Evolutionary conservation across 2,888 invertebrate genomes (phyloP).

Genomic region (Dolomedes plantarius): DNA sequence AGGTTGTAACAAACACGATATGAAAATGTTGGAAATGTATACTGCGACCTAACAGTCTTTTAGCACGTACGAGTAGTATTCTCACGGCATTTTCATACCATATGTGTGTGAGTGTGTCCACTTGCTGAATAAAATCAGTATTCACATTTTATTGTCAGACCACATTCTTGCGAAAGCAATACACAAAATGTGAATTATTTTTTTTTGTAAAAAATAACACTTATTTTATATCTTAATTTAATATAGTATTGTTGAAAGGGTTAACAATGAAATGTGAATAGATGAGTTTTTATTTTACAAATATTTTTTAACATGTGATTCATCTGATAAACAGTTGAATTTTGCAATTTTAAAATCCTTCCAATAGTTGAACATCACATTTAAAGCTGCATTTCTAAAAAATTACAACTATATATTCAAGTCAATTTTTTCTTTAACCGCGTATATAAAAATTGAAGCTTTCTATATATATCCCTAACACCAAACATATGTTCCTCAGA

Average conservation of each 20-base stretch:
- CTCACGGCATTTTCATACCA: not conserved
- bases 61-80: too few relatives aligned
- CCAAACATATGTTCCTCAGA: too few relatives aligned
- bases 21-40: not conserved
- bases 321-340: not conserved
- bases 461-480: too few relatives aligned
- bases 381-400: not conserved
- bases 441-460: not conserved
- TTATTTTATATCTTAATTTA: not conserved
- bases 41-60: too few relatives aligned
- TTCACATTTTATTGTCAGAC: not conserved
- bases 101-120: too few relatives aligned
- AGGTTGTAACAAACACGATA: not conserved
- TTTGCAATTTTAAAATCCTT: not conserved
- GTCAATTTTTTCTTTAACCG: not conserved
- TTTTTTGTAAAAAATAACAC: not conserved
- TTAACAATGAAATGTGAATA: conserved; percentile 10
- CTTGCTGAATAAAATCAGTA: not conserved
- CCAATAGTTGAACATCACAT: not conserved
- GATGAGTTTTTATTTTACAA: too few relatives aligned
- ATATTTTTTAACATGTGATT: too few relatives aligned
- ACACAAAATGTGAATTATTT: not conserved
- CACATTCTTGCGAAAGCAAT: not conserved
- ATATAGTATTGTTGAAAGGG: not conserved
- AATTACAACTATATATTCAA: not conserved